phyloP scores from a whole-genome alignment of 1,140 invertebrate genomes.

The Harpegnathos saltator region DNA sequence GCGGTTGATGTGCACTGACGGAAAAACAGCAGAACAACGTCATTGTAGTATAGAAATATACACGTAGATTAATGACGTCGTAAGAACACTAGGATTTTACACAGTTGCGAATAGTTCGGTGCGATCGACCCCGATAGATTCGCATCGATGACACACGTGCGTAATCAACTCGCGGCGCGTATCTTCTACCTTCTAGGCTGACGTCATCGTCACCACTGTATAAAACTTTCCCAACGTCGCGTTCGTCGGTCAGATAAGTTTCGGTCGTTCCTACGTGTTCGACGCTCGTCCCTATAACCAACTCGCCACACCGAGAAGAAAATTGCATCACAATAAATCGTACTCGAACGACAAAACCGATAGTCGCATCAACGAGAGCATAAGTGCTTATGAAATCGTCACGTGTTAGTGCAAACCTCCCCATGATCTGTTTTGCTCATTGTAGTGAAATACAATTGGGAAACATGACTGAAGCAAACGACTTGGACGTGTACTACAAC shows the following conservation, averaged over 20 bases:
- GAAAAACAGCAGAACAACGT: background rate
- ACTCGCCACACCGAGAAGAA: constrained; percentile 1
- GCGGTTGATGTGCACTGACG: background rate
- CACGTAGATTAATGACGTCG: background rate
- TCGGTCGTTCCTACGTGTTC: background rate
- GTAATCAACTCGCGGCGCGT: constrained; percentile 34
- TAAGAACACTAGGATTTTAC: background rate
- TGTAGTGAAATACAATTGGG: background rate
- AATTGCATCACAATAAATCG: background rate
- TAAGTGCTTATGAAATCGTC: background rate
- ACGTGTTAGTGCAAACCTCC: background rate
- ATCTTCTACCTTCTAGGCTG: constrained; percentile 25
- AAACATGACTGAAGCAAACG: constrained; percentile 66
- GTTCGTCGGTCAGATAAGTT: constrained; percentile 45
- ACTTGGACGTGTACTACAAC: constrained; percentile 84
- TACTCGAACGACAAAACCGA: background rate
- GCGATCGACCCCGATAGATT: background rate
- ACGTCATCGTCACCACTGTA: constrained; percentile 31
- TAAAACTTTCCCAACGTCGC: constrained; percentile 18
- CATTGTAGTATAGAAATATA: constrained; percentile 8
- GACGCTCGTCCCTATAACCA: constrained; percentile 4
- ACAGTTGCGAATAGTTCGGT: background rate
- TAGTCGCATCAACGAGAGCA: background rate
- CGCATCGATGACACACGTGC: background rate
- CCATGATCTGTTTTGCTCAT: background rate